These are phyloP conservation scores for Sycophila sp. DNA, from an alignment of 1,140 invertebrate species.

Conservation along the genomic window DNA sequence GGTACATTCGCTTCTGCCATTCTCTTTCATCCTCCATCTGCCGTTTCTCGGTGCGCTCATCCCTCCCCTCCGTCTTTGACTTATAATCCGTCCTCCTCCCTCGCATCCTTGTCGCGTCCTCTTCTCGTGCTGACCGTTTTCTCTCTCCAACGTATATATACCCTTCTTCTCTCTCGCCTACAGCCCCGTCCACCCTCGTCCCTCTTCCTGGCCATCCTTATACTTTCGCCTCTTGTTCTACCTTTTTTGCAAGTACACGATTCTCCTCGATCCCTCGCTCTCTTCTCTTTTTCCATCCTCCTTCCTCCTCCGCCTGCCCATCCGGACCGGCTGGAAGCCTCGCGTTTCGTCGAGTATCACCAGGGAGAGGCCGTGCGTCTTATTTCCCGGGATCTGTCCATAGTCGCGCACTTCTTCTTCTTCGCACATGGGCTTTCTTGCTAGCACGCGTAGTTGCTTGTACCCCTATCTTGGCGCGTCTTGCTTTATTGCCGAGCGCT, in stretches of 20 bases:
- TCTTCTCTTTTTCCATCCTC: slow-evolving; percentile 24
- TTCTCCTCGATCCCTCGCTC: neutral
- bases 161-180: neutral
- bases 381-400: slow-evolving; percentile 27
- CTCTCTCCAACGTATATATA: neutral
- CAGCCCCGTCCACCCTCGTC: neutral
- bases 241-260: slow-evolving; percentile 16
- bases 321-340: slow-evolving; percentile 6
- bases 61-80: slow-evolving; percentile 15
- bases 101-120: neutral
- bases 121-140: neutral
- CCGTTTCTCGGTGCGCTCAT: too few species aligned
- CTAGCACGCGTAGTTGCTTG: neutral
- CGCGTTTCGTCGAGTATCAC: neutral
- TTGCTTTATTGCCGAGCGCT: slow-evolving; percentile 2
- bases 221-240: slow-evolving; percentile 6
- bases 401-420: slow-evolving; percentile 34
- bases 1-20: neutral
- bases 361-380: neutral
- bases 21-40: slow-evolving; percentile 11
- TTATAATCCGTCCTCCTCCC: neutral
- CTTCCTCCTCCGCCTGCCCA: slow-evolving; percentile 11
- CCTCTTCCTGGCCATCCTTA: neutral
- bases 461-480: neutral
- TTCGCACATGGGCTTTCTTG: slow-evolving; percentile 32